Evolutionary conservation across 2,888 invertebrate genomes (phyloP).

Genomic region (Phyllotreta cruciferae): DNA sequence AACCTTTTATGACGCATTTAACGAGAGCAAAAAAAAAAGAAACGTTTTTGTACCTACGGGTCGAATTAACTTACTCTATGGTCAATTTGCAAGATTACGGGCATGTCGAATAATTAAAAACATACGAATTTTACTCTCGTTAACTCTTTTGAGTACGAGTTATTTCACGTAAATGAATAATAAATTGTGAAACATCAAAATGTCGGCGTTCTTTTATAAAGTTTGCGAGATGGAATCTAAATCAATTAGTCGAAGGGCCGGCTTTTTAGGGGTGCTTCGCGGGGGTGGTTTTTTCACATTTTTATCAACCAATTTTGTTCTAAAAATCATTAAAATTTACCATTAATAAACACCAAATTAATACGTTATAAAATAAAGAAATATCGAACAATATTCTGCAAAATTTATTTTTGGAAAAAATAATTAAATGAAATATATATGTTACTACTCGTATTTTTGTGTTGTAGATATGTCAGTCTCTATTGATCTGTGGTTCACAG

Average conservation of each 20-base stretch:
- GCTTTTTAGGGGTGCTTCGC: neutral
- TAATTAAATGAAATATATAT: too few relatives aligned
- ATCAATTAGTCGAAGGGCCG: conserved; percentile 33
- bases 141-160: conserved; percentile 48
- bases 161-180: conserved; percentile 54
- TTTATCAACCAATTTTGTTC: too few relatives aligned
- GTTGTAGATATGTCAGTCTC: too few relatives aligned
- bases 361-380: neutral
- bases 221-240: conserved; percentile 38
- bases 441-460: too few relatives aligned
- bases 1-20: conserved; percentile 7
- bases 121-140: conserved; percentile 52
- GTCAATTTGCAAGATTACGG: conserved; percentile 56
- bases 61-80: conserved; percentile 48
- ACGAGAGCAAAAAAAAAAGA: neutral
- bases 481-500: too few relatives aligned
- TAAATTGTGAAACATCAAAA: conserved; percentile 54
- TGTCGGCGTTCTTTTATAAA: conserved; percentile 50
- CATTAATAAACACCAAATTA: neutral
- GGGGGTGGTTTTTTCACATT: too few relatives aligned
- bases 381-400: neutral
- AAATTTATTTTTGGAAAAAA: too few relatives aligned
- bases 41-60: conserved; percentile 44
- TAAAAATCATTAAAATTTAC: too few relatives aligned
- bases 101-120: conserved; percentile 56